Base-by-base conservation (phyloP, 1,140 invertebrate genomes). In the Neodiprion fabricii region DNA sequence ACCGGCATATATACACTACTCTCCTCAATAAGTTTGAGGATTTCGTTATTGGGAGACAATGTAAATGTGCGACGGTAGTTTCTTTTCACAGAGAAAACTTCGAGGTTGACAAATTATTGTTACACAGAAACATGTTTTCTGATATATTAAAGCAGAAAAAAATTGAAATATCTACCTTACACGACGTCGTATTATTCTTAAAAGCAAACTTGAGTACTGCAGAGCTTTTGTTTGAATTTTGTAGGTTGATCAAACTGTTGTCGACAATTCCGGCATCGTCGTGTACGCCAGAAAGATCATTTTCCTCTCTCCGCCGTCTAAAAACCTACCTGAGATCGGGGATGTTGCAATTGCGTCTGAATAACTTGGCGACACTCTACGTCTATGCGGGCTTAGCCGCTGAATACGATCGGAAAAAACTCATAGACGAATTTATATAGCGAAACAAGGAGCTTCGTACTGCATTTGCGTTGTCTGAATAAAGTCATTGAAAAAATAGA, bases 241-340 rank as follows among this genome's bases (percentile, higher is more conserved):
- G 50, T 17, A 73, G 66, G 66, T 67, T 73, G 40, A 48, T 75
- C 17, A 73, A 65, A 48, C 28, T 50, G 40, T 65, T 79, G 12
- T 50, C 75, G 48, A 77, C 76, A 7, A 72, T 76, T 70, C 78
- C 74, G 12, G 78, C 75, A 47, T 77, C 74, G 28, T 75, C 76
- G n/a, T 77, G 76, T 50, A 74, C 76, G 2, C 74, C 76, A 48
- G 74, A 79, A 40, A 75, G 77, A 49, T 75, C 71, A 40, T 77
- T 77, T 74, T 75, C 73, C 50, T 61, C 74, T 7, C 66, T 79
- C 7, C 73, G 71, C 7, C 71, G 75, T 53, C 14, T 79, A 3
- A 79, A 79, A 76, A 72, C 67, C 4, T 79, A 77, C 65, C 53
- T 79, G 48, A 70, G 75, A 71, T 77, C 77, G 28, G 76, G 73